phyloP scores from a whole-genome alignment of 2,888 invertebrate species.

The Lycophotia porphyrea region DNA sequence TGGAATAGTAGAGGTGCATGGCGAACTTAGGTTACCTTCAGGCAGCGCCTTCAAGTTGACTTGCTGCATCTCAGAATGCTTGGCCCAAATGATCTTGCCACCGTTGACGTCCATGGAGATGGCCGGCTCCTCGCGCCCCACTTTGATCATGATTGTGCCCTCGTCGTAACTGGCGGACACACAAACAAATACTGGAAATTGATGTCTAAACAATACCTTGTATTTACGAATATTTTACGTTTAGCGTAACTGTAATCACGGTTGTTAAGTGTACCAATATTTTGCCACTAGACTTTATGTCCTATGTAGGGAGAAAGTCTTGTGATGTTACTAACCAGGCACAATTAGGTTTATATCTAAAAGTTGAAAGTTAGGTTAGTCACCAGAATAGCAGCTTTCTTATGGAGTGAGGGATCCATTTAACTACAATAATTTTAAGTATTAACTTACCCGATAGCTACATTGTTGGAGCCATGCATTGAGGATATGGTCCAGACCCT shows the following conservation, averaged over 20 bases:
- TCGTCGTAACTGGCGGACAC: constrained; percentile 94
- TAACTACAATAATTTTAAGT: not conserved
- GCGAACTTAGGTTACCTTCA: constrained; percentile 89
- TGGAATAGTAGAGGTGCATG: not conserved
- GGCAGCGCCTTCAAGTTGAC: constrained; percentile 96
- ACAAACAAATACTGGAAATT: constrained; percentile 36
- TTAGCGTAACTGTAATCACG: not conserved
- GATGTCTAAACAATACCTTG: constrained; percentile 29
- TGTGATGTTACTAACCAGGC: not conserved
- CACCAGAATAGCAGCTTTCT: not conserved
- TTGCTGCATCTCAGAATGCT: constrained; percentile 99
- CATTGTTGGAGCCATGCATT: constrained; percentile 98
- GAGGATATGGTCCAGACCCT: constrained; percentile 99
- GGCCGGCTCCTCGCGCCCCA: constrained; percentile 99
- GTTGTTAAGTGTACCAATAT: not conserved
- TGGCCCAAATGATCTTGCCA: constrained; percentile 99
- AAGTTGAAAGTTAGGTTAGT: not conserved
- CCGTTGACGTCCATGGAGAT: constrained; percentile 99
- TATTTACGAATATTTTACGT: constrained; percentile 35
- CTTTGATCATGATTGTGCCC: constrained; percentile 98
- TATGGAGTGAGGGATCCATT: not conserved
- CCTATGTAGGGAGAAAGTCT: not conserved
- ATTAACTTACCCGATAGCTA: constrained; percentile 94
- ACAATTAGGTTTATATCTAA: not conserved
- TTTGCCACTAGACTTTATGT: not conserved